Evolutionary conservation across 1,140 invertebrate genomes (phyloP).

Genomic region (Elysia chlorotica): DNA sequence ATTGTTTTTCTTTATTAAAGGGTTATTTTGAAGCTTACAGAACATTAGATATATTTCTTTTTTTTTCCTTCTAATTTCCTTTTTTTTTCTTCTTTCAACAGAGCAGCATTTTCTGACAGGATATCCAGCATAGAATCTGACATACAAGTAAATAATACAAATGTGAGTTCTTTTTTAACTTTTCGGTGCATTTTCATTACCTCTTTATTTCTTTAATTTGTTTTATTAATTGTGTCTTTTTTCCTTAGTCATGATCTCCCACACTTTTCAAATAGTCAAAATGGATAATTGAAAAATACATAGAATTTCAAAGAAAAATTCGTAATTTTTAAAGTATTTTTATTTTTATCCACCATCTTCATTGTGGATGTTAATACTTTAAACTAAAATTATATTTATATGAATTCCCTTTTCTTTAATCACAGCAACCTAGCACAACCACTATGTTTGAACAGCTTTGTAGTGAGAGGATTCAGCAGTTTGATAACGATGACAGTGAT

Average conservation of each 20-base stretch:
- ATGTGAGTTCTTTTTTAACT: slow-evolving; percentile 32
- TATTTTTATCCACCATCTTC: too few species aligned
- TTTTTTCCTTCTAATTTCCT: too few species aligned
- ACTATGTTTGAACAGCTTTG: slow-evolving; percentile 69
- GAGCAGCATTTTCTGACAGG: slow-evolving; percentile 64
- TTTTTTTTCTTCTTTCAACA: slow-evolving; percentile 41
- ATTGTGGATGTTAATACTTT: too few species aligned
- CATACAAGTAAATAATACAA: slow-evolving; percentile 64
- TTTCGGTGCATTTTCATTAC: background rate
- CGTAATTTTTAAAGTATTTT: too few species aligned
- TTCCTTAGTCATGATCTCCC: too few species aligned
- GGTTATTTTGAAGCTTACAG: too few species aligned
- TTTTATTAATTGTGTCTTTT: background rate
- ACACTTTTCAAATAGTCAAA: too few species aligned
- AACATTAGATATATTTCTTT: too few species aligned
- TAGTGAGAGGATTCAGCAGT: slow-evolving; percentile 61
- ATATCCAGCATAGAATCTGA: slow-evolving; percentile 66
- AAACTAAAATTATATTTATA: too few species aligned
- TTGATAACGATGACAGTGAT: slow-evolving; percentile 64
- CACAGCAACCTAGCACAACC: slow-evolving; percentile 58
- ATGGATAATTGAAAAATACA: too few species aligned
- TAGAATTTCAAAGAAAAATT: too few species aligned
- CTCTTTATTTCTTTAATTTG: background rate
- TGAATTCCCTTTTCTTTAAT: slow-evolving; percentile 17
- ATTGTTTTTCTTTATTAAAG: too few species aligned